These are phyloP conservation scores for Lordiphosa mommai DNA, from an alignment of 1,140 invertebrate species.

Conservation along the genomic window DNA sequence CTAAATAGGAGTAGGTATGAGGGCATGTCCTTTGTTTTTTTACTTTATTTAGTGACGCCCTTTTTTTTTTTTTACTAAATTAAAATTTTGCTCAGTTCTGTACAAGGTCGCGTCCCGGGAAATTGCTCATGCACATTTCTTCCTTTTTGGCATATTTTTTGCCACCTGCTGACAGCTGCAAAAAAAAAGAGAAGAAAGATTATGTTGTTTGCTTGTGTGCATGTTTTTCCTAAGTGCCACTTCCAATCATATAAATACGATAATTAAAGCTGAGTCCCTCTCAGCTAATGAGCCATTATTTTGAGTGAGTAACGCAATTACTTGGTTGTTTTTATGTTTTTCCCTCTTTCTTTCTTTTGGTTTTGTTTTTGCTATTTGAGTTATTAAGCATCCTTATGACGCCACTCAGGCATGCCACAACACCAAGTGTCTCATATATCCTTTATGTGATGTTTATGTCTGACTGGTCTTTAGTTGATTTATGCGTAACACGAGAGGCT, in stretches of 20 bases:
- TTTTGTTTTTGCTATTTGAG: not conserved
- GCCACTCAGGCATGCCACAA: not conserved
- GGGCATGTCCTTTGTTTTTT: conserved; percentile 26
- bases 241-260: not conserved
- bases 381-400: not conserved
- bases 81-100: conserved; percentile 13
- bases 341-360: not conserved
- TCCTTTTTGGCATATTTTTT: too few species aligned
- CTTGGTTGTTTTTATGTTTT: conserved; percentile 18
- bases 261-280: not conserved
- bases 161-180: not conserved
- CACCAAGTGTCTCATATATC: too few species aligned
- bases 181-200: not conserved
- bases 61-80: conserved; percentile 20
- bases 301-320: conserved; percentile 60
- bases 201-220: not conserved
- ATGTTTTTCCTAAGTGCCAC: not conserved
- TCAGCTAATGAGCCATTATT: conserved; percentile 46
- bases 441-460: not conserved
- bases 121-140: conserved; percentile 27
- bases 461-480: too few species aligned
- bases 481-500: not conserved
- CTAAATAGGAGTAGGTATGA: too few species aligned
- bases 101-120: conserved; percentile 9
- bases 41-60: not conserved